phyloP scores from a whole-genome alignment of 2,797 vertebrate genomes.

The Hylomyscus alleni region DNA sequence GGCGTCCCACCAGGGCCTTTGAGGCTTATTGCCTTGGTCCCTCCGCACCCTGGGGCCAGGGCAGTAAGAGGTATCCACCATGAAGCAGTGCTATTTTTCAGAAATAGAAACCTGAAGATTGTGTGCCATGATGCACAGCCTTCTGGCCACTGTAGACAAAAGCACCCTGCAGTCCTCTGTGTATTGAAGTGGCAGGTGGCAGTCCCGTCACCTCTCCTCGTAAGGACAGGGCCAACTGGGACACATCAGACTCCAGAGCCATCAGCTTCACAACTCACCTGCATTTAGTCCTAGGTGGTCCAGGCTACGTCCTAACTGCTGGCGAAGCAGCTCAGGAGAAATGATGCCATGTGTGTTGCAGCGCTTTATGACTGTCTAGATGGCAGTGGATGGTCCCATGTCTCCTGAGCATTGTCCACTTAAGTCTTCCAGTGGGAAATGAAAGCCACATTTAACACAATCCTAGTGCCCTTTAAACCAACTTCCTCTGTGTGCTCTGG shows the following conservation, averaged over 20 bases:
- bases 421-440: background rate
- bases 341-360: rapidly evolving
- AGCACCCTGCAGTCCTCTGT: background rate
- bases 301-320: background rate
- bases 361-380: background rate
- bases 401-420: background rate
- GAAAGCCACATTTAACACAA: background rate
- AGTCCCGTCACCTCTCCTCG: background rate
- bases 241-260: background rate
- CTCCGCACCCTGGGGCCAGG: background rate
- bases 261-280: background rate
- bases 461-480: background rate
- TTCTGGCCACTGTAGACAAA: background rate
- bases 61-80: background rate
- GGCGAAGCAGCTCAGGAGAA: background rate
- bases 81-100: background rate
- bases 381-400: rapidly evolving
- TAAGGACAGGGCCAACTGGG: background rate
- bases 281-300: background rate
- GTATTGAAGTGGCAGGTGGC: background rate
- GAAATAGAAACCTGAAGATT: constrained; percentile 28
- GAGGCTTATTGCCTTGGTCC: background rate
- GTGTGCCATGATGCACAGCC: background rate
- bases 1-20: background rate
- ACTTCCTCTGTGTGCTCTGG: background rate